Evolutionary conservation across 2,113 vertebrate species (phyloP), one percentile per base, ranked within the genome.

Genomic region (Bufo bufo): DNA sequence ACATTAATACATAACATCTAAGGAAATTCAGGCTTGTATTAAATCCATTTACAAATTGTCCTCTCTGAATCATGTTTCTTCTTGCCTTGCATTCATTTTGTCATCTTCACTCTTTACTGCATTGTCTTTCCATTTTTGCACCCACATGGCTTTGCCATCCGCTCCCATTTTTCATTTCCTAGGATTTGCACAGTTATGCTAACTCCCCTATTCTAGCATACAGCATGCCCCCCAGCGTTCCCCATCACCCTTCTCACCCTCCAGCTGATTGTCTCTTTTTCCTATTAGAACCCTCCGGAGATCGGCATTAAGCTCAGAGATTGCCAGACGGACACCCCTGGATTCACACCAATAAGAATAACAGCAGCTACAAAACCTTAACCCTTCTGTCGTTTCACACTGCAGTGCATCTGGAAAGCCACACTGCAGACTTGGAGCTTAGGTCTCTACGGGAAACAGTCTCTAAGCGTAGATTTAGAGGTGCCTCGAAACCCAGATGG

Each of bases 311-410:
- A 61, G 69, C 86, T 23, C 54, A 52, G 52, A 82, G 78, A 87
- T 71, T 87, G 86, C 78, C 86, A 87, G 86, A 82, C 82, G 86
- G 86, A 82, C 78, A 82, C 86, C 86, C 86, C 86, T 87, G 77
- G 86, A 87, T 82, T 87, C 86, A 87, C 86, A 82, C 78, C 75
- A 66, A 87, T 87, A 87, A 82, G 82, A 74, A 61, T 59, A 87
- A 82, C 54, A 82, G 78, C 79, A 87, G 56, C 86, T 80, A 74
- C 75, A 75, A 87, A 87, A 87, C 65, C 78, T 80, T 80, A 80
- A 87, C 77, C 52, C 85, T 81, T 78, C 72, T 78, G 85, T 58
- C 78, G 33, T 75, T 59, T 87, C 54, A 33, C 79, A 87, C 79
- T 87, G 84, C 79, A n/a, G 66, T 75, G 66, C 69, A 82, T 82